phyloP scores from a whole-genome alignment of 2,888 invertebrate species.

The Epinotia bilunana region DNA sequence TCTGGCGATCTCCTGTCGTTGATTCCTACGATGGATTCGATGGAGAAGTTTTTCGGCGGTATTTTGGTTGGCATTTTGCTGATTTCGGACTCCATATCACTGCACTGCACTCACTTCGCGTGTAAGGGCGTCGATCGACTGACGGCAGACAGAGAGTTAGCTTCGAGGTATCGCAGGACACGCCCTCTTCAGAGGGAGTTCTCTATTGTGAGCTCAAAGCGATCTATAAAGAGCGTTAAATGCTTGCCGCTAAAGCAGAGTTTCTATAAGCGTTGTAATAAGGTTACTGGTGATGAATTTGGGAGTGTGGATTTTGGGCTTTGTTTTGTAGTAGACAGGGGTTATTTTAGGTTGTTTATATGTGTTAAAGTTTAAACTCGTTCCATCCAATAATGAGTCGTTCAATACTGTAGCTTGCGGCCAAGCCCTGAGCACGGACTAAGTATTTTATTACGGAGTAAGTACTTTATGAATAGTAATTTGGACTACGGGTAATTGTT shows the following conservation, averaged over 20 bases:
- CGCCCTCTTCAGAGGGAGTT: conserved; percentile 32
- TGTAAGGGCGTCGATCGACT: conserved; percentile 22
- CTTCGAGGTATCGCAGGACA: conserved; percentile 3
- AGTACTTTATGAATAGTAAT: conserved; percentile 38
- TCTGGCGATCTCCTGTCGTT: conserved; percentile 73
- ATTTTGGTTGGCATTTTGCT: conserved; percentile 76
- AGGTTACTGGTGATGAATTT: neutral
- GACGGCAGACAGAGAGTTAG: neutral
- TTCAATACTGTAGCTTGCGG: conserved; percentile 42
- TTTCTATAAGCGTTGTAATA: neutral
- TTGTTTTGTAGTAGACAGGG: neutral
- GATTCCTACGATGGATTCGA: conserved; percentile 85
- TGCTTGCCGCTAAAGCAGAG: neutral
- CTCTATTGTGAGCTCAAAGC: neutral
- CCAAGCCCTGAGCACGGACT: conserved; percentile 36
- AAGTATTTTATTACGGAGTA: conserved; percentile 41
- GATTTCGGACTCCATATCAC: conserved; percentile 75
- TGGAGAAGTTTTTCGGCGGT: conserved; percentile 86
- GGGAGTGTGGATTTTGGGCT: neutral
- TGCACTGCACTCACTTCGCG: conserved; percentile 37
- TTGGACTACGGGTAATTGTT: conserved; percentile 26
- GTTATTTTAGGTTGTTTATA: neutral
- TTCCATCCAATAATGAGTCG: conserved; percentile 42
- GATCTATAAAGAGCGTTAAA: neutral
- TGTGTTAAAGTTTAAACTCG: conserved; percentile 33